Evolutionary conservation across 2,888 invertebrate species (phyloP), one percentile per base, ranked within the genome.

Genomic region (Tanypteryx hageni): DNA sequence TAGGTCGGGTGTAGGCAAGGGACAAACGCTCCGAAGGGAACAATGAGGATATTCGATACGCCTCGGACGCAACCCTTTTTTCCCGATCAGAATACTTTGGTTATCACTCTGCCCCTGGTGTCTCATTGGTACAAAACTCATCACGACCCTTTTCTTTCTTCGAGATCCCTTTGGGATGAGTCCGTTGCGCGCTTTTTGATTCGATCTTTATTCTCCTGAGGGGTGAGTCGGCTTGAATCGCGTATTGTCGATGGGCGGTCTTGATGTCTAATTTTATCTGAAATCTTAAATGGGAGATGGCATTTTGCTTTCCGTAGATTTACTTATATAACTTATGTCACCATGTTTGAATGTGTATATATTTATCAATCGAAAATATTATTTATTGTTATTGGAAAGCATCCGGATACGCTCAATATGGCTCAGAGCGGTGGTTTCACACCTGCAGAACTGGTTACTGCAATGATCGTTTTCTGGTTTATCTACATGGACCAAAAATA

Each of bases 1-100:
- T 64, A 58, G 92, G 92, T 68, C 68, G 92, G 56, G 92, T 56
- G 92, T 85, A 92, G 92, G 58, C 92, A 92, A 92, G 64, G 81
- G 93, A 93, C 92, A 93, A 93, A 94, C 94, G 94, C 93, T 93
- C 83, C 27, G 18, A 44, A 13, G 57, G 93, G 92, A 94, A 94
- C 94, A 94, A 94, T 93, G 93, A 95, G 95, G 95, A 95, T 95
- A 95, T 95, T 95, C 95, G 95, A 95, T 95, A 94, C 94, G 94
- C 94, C 94, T 95, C 95, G 95, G 95, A 95, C 94, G 95, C 95
- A 95, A 94, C 95, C 95, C 95, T 95, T 95, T 94, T 94, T 95
- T 94, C 95, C 95, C 95, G 94, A 94, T 94, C 94, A 92, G 95
- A 95, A 95, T 94, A 31, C 64, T 56, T 76, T 76, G 22, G 76